Evolutionary conservation across 2,888 invertebrate genomes (phyloP).

Genomic region (Callinectes sapidus): DNA sequence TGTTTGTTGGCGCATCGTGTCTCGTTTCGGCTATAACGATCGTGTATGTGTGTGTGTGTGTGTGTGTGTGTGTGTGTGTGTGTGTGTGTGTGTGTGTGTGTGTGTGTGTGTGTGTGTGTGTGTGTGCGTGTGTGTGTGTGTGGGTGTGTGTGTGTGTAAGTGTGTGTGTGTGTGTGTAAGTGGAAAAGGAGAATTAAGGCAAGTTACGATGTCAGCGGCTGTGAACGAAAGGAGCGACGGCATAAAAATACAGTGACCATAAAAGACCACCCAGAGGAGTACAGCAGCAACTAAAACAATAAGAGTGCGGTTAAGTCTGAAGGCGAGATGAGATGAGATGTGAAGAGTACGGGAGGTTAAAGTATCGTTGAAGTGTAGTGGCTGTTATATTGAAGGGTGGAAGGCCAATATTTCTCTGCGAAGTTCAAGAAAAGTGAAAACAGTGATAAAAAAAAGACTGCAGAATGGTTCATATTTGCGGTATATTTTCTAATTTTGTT

Average conservation of each 20-base stretch:
- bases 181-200: neutral
- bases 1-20: conserved; percentile 12
- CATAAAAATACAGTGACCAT: neutral
- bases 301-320: neutral
- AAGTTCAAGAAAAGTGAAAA: neutral
- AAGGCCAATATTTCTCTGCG: neutral
- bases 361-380: neutral
- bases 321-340: neutral
- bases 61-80: neutral
- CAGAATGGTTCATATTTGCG: too few species aligned
- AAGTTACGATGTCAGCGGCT: neutral
- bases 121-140: neutral
- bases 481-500: too few species aligned
- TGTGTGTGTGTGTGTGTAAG: neutral
- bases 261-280: neutral
- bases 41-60: neutral
- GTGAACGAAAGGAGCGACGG: neutral
- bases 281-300: neutral
- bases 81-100: neutral
- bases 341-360: neutral
- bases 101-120: neutral
- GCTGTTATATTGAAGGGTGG: neutral
- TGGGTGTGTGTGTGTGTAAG: neutral
- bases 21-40: neutral
- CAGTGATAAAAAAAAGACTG: neutral